Evolutionary conservation across 2,888 invertebrate species (phyloP), one percentile per base, ranked within the genome.

Genomic region (Chymomyza procnemis): DNA sequence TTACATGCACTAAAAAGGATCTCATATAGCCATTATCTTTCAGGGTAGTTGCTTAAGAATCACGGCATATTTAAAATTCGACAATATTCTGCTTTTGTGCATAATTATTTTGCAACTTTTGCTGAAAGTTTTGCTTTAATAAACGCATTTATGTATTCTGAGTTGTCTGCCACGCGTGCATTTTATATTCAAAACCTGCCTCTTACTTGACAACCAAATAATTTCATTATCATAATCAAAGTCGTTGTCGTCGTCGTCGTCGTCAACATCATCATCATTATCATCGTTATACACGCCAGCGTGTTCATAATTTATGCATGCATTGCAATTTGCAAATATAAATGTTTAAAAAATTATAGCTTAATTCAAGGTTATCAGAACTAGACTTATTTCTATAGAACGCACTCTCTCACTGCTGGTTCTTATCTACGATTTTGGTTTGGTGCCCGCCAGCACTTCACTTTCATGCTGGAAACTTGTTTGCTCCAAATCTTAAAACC

Each of bases 391-490:
- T 77, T 56, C 69, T 67, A 41, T 41, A 41, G 26, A n/a, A n/a
- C n/a, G n/a, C n/a, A n/a, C 34, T 41, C 9, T 9, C 34, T 41
- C 12, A 6, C 2, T 63, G n/a, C 50, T 50, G 48, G 14, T 62
- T 56, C 41, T 63, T 58, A 46, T 75, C 34, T 59, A 56, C 0
- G 4, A 26, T 52, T 14, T 34, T 34, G n/a, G 30, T 1, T 16
- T 47, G 47, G 47, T 47, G 47, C 1, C 3, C 1, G 16, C 21
- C 14, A 47, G 74, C 83, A 80, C 85, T 81, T 81, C 81, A 81
- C 81, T 85, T 81, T 81, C 81, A 75, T 58, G 8, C 50, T 61
- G 59, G 61, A 81, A 85, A 81, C 81, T 66, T 47, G 81, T 82
- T 81, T 73, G 50, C 61, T 54, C 5, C 5, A 18, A 48, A 48